Evolutionary conservation across 2,888 invertebrate genomes (phyloP).

Genomic region (Eupithecia insigniata): DNA sequence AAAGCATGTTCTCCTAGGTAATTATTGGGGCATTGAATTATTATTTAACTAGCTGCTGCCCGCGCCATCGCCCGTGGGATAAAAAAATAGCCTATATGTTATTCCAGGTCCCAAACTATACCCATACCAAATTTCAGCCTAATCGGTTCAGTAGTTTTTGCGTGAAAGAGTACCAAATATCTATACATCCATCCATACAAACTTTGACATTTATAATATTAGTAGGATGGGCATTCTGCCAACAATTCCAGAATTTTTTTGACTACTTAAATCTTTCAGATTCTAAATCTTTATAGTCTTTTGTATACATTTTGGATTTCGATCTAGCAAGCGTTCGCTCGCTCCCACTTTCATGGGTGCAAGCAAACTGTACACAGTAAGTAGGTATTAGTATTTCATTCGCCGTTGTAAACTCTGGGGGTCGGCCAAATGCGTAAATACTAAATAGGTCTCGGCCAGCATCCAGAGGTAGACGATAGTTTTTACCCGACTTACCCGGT

Average conservation of each 20-base stretch:
- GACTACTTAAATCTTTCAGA: background rate
- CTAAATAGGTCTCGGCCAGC: slow-evolving; percentile 64
- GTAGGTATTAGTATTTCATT: slow-evolving; percentile 61
- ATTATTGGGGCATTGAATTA: background rate
- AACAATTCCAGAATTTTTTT: background rate
- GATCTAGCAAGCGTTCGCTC: slow-evolving; percentile 27
- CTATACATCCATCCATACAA: too few relatives aligned
- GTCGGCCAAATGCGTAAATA: slow-evolving; percentile 60
- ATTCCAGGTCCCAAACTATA: too few relatives aligned
- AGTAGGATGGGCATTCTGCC: too few relatives aligned
- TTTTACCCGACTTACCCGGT: too few relatives aligned
- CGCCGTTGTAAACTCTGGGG: slow-evolving; percentile 47
- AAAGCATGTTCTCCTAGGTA: background rate
- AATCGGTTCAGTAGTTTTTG: too few relatives aligned
- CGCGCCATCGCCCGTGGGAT: too few relatives aligned
- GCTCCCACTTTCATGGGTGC: slow-evolving; percentile 41
- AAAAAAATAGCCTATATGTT: too few relatives aligned
- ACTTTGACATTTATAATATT: too few relatives aligned
- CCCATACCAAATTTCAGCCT: too few relatives aligned
- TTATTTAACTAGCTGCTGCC: too few relatives aligned
- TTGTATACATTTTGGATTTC: slow-evolving; percentile 16
- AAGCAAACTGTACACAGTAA: slow-evolving; percentile 42
- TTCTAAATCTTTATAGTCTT: background rate
- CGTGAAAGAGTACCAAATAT: too few relatives aligned
- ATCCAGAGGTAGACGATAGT: slow-evolving; percentile 44